Base-by-base conservation (phyloP, 2,113 vertebrate genomes). In the Litocranius walleri region DNA sequence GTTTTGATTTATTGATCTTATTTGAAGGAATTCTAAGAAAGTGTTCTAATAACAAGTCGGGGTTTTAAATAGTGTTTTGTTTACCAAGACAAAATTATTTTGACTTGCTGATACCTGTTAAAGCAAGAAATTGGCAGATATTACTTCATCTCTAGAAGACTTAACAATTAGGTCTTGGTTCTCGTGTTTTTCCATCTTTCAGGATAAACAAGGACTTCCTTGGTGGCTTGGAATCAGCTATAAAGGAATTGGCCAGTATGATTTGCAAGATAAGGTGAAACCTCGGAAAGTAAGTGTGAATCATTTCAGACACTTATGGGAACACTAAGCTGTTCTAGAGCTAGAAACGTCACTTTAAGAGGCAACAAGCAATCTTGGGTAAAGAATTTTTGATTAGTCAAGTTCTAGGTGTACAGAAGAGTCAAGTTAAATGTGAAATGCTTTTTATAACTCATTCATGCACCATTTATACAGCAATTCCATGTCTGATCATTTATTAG, bases 211-310 rank as follows among this genome's bases (percentile, higher is more conserved):
- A 98, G 99, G 99, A 96, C 99, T 99, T 96, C 99, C 99, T 0
- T 99, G 99, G 99, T 99, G 99, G 99, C 99, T 99, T 97, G 99
- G 99, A 95, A 99, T 99, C 98, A 99, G 99, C 98, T 99, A 99
- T 98, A 99, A 99, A 99, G 99, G 99, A 98, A 99, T 99, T 0
- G 99, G 99, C 97, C 99, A 99, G 97, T 99, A 99, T 98, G 99
- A 99, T 92, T 98, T 99, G 59, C 99, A 99, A 98, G 99, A 99
- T 97, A 99, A 99, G 97, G 99, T 99, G 93, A 99, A 99, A 97
- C 99, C 99, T 27, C 99, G 99, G 97, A 99, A 99, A 99, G 99
- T 99, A 98, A 97, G 98, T 91, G 33, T 43, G n/a, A 88, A 43
- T 91, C 52, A 27, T 36, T 90, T 90, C 25, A 59, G 52, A 71